A percentile compares a stretch with the other conserved stretches of the same genome.
phyloP scores from a whole-genome alignment of 2,113 vertebrate species.

The Girardinichthys multiradiatus region DNA sequence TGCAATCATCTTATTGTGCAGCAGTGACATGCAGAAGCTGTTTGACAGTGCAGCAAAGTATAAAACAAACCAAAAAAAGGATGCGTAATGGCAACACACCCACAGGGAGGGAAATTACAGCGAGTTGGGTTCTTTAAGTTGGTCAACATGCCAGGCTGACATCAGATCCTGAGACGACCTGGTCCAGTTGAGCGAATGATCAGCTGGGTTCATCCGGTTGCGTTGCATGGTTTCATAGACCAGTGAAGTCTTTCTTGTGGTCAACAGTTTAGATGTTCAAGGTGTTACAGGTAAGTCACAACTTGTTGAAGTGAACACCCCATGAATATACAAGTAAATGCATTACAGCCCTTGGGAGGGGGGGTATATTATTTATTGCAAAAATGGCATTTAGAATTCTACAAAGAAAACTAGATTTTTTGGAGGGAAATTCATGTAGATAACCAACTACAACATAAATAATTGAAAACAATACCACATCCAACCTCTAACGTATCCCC shows the following conservation, averaged over 20 bases:
- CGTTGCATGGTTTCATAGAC: conserved; percentile 15
- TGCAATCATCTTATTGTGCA: conserved; percentile 52
- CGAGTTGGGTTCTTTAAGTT: conserved; percentile 9
- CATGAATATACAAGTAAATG: too few relatives aligned
- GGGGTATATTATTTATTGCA: too few relatives aligned
- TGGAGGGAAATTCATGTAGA: too few relatives aligned
- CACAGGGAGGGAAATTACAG: conserved; percentile 37
- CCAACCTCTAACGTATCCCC: too few relatives aligned
- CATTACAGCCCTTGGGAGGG: too few relatives aligned
- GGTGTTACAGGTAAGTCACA: too few relatives aligned
- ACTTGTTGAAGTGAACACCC: too few relatives aligned
- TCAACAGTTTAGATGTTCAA: not conserved
- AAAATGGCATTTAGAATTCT: too few relatives aligned
- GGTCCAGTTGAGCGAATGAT: conserved; percentile 5
- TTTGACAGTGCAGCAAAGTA: conserved; percentile 28
- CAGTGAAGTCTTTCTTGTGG: not conserved
- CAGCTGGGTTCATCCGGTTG: conserved; percentile 5
- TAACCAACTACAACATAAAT: too few relatives aligned
- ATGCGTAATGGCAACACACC: conserved; percentile 44
- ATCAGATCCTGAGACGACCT: conserved; percentile 4
- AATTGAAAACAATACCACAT: too few relatives aligned
- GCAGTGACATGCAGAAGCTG: conserved; percentile 64
- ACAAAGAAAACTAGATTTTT: too few relatives aligned
- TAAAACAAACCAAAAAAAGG: conserved; percentile 33
- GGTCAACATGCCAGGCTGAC: conserved; percentile 19